phyloP scores from a whole-genome alignment of 2,888 invertebrate genomes.

The Urechis unicinctus region DNA sequence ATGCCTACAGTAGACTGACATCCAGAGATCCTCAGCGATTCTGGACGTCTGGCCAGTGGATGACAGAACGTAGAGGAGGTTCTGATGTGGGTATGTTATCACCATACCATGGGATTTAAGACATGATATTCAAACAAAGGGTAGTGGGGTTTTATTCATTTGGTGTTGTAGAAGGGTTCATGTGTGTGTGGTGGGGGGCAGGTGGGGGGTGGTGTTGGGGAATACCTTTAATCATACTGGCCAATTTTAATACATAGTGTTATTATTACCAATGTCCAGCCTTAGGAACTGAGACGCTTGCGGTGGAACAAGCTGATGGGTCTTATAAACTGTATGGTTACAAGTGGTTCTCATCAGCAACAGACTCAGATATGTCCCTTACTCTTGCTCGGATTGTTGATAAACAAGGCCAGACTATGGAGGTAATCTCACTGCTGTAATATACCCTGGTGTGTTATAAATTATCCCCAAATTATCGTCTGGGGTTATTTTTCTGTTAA shows the following conservation, averaged over 20 bases:
- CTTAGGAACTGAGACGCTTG: constrained; percentile 54
- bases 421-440: constrained; percentile 21
- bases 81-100: constrained; percentile 55
- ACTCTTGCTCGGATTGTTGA: constrained; percentile 55
- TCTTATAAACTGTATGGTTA: constrained; percentile 54
- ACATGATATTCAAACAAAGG: no score
- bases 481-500: no score
- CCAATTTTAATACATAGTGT: no score
- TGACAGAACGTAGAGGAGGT: constrained; percentile 58
- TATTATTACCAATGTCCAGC: no score
- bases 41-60: constrained; percentile 62
- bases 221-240: no score
- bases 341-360: constrained; percentile 60
- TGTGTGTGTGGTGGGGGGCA: no score
- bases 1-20: constrained; percentile 44
- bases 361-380: constrained; percentile 57
- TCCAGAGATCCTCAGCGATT: constrained; percentile 51
- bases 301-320: constrained; percentile 47
- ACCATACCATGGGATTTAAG: no score
- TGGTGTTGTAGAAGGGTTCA: no score
- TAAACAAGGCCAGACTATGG: constrained; percentile 35
- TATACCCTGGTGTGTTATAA: background rate
- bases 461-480: no score
- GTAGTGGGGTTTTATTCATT: no score
- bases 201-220: no score